Base-by-base conservation (phyloP, 2,797 vertebrate species). In the Ibycter americanus region DNA sequence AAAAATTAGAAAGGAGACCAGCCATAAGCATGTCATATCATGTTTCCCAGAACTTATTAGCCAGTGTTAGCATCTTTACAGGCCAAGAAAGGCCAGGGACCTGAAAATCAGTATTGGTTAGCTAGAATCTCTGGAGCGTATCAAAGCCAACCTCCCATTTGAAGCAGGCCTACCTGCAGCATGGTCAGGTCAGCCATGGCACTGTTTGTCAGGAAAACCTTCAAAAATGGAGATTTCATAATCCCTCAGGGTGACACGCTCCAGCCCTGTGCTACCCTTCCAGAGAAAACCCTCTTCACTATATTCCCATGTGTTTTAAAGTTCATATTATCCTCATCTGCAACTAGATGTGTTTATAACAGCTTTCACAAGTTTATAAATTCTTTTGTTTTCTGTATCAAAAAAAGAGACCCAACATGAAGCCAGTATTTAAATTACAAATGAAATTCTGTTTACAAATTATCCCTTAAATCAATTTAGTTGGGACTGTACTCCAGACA, bases 291-390 rank as follows among this genome's bases (percentile, higher is more conserved):
- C 29, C 10, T 32, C 23, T 83, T 44, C 13, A 61, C 34, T 42
- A 14, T 4, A 62, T 62, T 80, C 27, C 38, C 6, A 1, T 1
- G 1, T 2, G 6, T 36, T 89, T 40, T 14, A 1, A 68, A 63
- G 14, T 79, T 95, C 29, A 32, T 5, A 42, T 85, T 68, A 70
- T 17, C 21, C 22, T 83, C 9, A 80, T 62, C 42, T 80, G 42
- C 59, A 85, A 68, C 1, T 31, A 89, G 21, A 56, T 40, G 29
- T 20, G 42, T 72, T 90, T 85, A 16, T 62, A 94, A 87, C 6
- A 46, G 32, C 8, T 89, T 74, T 66, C 52, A 67, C 15, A 81
- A 51, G 27, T 51, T 87, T 19, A 66, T 26, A 58, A 81, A 74
- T 46, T 46, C 10, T 63, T 88, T 32, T 36, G 19, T 49, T 79